Evolutionary conservation across 2,888 invertebrate species (phyloP).

Genomic region (Caenorhabditis wallacei): DNA sequence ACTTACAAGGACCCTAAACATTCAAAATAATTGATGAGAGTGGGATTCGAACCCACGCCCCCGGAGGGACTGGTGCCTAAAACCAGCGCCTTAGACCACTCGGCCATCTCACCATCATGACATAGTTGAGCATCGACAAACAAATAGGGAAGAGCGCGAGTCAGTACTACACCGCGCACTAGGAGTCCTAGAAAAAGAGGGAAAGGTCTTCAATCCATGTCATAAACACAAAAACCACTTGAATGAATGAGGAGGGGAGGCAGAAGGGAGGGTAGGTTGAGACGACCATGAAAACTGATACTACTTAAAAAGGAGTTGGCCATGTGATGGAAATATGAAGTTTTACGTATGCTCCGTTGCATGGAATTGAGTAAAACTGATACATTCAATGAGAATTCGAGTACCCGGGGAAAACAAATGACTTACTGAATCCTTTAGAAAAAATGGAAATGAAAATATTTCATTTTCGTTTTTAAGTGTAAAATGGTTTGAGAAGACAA

Average conservation of each 20-base stretch:
- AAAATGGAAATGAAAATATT: no score
- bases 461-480: no score
- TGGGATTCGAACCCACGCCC: conserved; percentile 79
- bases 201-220: not conserved
- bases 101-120: conserved; percentile 86
- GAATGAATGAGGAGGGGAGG: not conserved
- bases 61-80: conserved; percentile 91
- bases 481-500: no score
- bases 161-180: not conserved
- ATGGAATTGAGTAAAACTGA: no score
- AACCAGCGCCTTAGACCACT: conserved; percentile 94
- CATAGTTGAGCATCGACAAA: not conserved
- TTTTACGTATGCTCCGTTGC: no score
- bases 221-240: not conserved
- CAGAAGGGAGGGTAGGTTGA: not conserved
- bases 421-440: no score
- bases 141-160: not conserved
- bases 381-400: no score
- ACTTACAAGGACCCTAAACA: not conserved
- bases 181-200: not conserved
- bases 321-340: no score
- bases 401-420: no score
- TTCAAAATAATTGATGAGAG: conserved; percentile 67
- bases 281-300: no score
- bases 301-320: no score